Percentiles rank a stretch among this genome's conserved stretches.
Conservation (phyloP, 2,113 vertebrate species). For the Mormyrus lacerda region DNA sequence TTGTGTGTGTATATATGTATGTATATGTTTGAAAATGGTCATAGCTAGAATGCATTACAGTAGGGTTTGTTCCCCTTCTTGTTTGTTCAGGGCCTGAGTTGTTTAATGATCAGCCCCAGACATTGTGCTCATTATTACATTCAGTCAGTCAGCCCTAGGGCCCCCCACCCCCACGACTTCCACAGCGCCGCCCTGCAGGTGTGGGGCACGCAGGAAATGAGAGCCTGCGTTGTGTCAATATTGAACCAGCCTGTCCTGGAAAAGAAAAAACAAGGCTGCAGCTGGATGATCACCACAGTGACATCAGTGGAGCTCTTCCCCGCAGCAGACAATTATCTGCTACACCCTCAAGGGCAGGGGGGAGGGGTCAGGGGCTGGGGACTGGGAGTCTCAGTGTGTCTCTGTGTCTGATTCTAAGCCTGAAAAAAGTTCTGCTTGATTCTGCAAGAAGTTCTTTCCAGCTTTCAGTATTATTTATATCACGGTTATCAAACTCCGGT, state of each 20-base stretch:
- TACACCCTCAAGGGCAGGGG: not conserved
- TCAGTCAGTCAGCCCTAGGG: not conserved
- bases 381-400: not conserved
- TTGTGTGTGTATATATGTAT: no score
- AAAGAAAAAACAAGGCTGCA: conserved; percentile 4
- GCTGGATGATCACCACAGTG: not conserved
- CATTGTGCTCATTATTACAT: not conserved
- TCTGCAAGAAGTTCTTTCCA: not conserved
- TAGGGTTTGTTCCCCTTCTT: not conserved
- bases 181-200: conserved; percentile 8
- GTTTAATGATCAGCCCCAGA: not conserved
- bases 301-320: not conserved
- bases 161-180: not conserved
- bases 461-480: not conserved
- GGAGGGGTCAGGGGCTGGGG: no score
- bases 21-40: not conserved
- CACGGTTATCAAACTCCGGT: no score
- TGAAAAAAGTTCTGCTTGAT: not conserved
- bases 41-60: not conserved
- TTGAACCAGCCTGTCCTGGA: conserved; percentile 17
- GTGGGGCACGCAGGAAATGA: conserved; percentile 18
- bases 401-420: not conserved
- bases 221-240: conserved; percentile 24
- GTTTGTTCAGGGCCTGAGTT: not conserved
- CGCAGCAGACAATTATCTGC: not conserved